Conservation (phyloP, 2,797 vertebrate species). For the Carapus acus region DNA sequence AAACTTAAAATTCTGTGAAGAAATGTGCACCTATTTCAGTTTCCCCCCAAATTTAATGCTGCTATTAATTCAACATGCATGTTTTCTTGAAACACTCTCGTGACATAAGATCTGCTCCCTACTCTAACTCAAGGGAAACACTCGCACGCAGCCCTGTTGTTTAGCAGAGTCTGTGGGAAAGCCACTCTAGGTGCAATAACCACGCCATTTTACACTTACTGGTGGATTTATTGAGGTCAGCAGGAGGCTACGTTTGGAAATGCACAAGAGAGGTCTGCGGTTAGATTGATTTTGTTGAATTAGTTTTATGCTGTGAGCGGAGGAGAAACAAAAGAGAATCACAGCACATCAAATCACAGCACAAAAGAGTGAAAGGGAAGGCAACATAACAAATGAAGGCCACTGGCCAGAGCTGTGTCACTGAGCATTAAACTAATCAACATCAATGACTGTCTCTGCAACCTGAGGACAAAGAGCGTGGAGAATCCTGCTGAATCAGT, state of each 20-base stretch:
- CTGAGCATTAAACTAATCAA: constrained; percentile 56
- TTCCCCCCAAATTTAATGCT: no score
- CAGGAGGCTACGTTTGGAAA: constrained; percentile 63
- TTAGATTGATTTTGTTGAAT: constrained; percentile 68
- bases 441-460: constrained; percentile 30
- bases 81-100: no score
- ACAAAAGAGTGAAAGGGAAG: constrained; percentile 51
- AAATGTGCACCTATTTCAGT: no score
- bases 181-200: constrained; percentile 66
- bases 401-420: constrained; percentile 51
- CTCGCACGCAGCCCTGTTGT: constrained; percentile 34
- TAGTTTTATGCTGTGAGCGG: constrained; percentile 60
- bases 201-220: constrained; percentile 62
- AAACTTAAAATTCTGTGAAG: no score
- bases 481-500: constrained; percentile 21
- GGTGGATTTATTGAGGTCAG: constrained; percentile 74
- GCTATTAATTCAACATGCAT: no score
- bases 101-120: neutral
- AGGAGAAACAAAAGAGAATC: constrained; percentile 64
- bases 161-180: constrained; percentile 58
- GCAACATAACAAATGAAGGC: constrained; percentile 48
- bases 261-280: constrained; percentile 39
- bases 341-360: constrained; percentile 53
- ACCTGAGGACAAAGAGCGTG: constrained; percentile 2
- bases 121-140: neutral